Percentiles rank a stretch among this genome's conserved stretches.
Evolutionary conservation across 23 tunicate species (phyloP).

Genomic region (Phallusia fumigata): DNA sequence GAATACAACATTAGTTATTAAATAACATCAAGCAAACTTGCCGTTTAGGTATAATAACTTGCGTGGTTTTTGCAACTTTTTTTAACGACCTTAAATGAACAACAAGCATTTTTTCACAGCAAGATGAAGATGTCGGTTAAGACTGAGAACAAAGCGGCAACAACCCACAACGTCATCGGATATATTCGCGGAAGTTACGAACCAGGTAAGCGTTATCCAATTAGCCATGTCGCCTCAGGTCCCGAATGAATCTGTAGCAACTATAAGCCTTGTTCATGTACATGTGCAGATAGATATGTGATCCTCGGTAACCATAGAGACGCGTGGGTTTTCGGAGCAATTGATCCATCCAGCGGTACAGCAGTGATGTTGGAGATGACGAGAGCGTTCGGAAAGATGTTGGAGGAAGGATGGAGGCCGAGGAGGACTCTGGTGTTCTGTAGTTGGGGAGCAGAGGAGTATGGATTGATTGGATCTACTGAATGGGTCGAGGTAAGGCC

Average conservation of each 20-base stretch:
- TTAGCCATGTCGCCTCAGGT: background rate
- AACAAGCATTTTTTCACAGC: constrained; percentile 21
- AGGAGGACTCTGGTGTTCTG: constrained; percentile 70
- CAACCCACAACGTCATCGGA: constrained; percentile 35
- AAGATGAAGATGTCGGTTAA: constrained; percentile 54
- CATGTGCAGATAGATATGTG: constrained; percentile 52
- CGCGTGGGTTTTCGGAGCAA: constrained; percentile 87
- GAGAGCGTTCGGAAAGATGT: constrained; percentile 58
- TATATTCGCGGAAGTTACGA: constrained; percentile 16
- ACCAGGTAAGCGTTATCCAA: constrained; percentile 22
- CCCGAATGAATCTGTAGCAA: too few relatives aligned
- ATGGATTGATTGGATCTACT: constrained; percentile 68
- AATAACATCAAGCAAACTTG: background rate
- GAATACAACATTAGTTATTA: background rate
- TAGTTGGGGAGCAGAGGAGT: constrained; percentile 83
- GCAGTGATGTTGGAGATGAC: constrained; percentile 52
- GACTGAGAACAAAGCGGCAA: background rate
- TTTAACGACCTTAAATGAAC: too few relatives aligned
- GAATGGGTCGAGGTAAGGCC: constrained; percentile 80
- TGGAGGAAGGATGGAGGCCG: constrained; percentile 68
- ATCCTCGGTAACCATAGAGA: constrained; percentile 74
- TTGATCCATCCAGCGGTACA: constrained; percentile 77
- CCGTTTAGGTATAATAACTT: background rate
- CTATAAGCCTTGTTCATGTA: background rate
- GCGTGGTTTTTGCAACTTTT: background rate